phyloP scores from a whole-genome alignment of 92 coral and sea anemone genomes.

The Porites lobata region DNA sequence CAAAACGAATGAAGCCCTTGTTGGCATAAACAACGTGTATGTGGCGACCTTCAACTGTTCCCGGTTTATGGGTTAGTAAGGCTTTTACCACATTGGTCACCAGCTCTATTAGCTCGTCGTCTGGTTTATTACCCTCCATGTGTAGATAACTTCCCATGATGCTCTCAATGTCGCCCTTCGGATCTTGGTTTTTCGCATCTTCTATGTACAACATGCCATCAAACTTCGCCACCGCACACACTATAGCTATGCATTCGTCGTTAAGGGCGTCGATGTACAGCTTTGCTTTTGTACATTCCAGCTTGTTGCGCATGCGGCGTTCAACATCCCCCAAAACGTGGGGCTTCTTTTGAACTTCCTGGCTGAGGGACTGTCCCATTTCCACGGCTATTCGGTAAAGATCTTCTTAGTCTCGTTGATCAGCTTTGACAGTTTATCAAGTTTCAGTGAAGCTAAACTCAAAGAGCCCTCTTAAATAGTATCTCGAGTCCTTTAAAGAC shows the following conservation, averaged over 20 bases:
- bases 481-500: background rate
- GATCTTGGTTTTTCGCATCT: background rate
- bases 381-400: background rate
- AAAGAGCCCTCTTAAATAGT: conserved; percentile 12
- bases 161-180: background rate
- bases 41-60: background rate
- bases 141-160: background rate
- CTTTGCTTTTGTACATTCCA: background rate
- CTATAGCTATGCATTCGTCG: conserved; percentile 31
- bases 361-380: conserved; percentile 29
- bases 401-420: background rate
- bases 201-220: background rate
- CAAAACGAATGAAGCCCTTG: conserved; percentile 13
- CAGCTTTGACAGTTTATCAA: background rate
- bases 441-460: background rate
- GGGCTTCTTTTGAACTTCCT: background rate
- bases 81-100: background rate
- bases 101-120: background rate
- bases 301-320: background rate
- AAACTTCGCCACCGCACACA: conserved; percentile 33
- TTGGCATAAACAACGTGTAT: conserved; percentile 18
- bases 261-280: conserved; percentile 29
- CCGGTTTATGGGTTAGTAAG: too few relatives aligned
- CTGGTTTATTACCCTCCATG: background rate
- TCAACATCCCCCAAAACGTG: background rate